A percentile compares a stretch with the other conserved stretches of the same genome.
phyloP scores from a whole-genome alignment of 2,888 invertebrate species.

The Parnassius smintheus region DNA sequence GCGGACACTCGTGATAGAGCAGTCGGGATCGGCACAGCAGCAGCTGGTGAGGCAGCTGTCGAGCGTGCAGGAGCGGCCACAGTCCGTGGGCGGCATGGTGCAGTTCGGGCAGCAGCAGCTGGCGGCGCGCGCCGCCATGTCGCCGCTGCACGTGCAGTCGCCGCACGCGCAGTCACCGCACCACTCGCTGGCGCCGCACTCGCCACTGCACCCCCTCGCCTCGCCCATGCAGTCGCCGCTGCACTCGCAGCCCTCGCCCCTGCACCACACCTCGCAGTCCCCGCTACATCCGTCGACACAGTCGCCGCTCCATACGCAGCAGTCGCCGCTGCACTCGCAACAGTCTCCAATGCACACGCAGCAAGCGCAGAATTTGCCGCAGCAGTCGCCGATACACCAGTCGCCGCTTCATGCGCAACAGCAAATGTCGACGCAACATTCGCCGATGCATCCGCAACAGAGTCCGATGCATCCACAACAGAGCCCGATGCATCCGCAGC shows the following conservation, averaged over 20 bases:
- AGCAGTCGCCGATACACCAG: slow-evolving; percentile 53
- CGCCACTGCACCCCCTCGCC: slow-evolving; percentile 46
- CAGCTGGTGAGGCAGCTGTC: slow-evolving; percentile 64
- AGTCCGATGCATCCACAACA: slow-evolving; percentile 57
- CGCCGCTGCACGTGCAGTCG: slow-evolving; percentile 65
- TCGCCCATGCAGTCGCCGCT: slow-evolving; percentile 68
- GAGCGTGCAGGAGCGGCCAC: slow-evolving; percentile 55
- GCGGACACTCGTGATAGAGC: slow-evolving; percentile 70
- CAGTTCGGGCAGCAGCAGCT: slow-evolving; percentile 64
- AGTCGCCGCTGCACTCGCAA: slow-evolving; percentile 64
- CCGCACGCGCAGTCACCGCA: slow-evolving; percentile 54
- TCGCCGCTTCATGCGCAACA: slow-evolving; percentile 45
- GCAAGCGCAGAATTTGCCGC: slow-evolving; percentile 51
- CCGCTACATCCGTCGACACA: slow-evolving; percentile 64
- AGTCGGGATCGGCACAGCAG: slow-evolving; percentile 59
- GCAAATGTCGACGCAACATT: slow-evolving; percentile 54
- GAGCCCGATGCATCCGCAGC: slow-evolving; percentile 60
- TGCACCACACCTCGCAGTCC: slow-evolving; percentile 63
- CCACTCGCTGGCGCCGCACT: slow-evolving; percentile 42
- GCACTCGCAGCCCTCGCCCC: slow-evolving; percentile 66
- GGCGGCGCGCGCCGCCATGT: slow-evolving; percentile 61
- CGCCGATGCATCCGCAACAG: slow-evolving; percentile 57
- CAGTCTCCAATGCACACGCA: slow-evolving; percentile 67
- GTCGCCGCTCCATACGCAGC: slow-evolving; percentile 65
- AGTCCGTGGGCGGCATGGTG: slow-evolving; percentile 57